Conservation (phyloP, 2,888 invertebrate species). For the Metacarcinus magister region DNA sequence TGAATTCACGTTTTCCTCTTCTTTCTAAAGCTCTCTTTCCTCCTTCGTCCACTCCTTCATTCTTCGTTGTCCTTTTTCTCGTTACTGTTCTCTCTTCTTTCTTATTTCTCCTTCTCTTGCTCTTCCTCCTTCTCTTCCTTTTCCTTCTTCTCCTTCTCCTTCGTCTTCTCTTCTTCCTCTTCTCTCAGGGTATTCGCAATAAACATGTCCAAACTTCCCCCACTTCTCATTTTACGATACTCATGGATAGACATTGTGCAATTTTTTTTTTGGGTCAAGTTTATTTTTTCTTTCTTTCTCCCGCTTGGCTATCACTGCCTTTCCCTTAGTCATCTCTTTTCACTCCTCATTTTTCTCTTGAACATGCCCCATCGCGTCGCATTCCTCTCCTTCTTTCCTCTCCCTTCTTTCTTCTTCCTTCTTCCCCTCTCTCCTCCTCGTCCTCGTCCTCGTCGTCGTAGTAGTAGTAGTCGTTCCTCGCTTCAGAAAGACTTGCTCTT, state of each 20-base stretch:
- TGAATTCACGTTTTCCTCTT: not conserved
- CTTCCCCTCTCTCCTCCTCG: not conserved
- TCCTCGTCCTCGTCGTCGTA: no score
- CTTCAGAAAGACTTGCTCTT: not conserved
- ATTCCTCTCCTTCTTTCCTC: not conserved
- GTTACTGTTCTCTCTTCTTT: not conserved
- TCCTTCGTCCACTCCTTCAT: not conserved
- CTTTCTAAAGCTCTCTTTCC: no score
- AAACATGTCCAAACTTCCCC: slow-evolving; percentile 9
- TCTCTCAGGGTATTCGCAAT: not conserved
- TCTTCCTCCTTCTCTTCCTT: not conserved
- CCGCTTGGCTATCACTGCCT: not conserved
- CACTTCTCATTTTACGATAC: not conserved
- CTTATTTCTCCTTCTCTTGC: not conserved
- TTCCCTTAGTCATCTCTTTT: not conserved
- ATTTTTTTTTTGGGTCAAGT: not conserved
- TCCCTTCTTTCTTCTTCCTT: not conserved
- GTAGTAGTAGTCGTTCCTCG: no score
- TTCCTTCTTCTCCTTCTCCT: not conserved
- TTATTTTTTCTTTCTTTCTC: not conserved
- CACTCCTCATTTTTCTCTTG: not conserved
- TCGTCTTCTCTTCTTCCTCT: not conserved
- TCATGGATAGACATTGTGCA: not conserved
- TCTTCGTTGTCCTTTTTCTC: not conserved
- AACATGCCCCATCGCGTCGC: not conserved